These are phyloP conservation scores for Centruroides sculpturatus DNA, from an alignment of 1,140 invertebrate genomes.

Conservation along the genomic window DNA sequence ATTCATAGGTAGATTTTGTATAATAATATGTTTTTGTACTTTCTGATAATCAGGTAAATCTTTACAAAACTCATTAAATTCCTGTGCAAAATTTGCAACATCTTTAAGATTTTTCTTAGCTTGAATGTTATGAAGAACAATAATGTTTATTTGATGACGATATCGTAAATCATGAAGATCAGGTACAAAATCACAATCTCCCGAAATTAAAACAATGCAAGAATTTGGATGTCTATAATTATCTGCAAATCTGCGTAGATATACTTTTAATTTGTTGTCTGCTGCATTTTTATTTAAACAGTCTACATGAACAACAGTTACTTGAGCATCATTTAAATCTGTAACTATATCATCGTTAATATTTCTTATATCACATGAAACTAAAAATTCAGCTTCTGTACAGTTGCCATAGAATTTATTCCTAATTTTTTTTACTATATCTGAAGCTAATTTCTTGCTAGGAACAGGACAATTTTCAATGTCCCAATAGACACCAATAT, in stretches of 20 bases:
- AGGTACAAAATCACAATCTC: slow-evolving; percentile 17
- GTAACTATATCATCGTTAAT: background rate
- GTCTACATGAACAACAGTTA: slow-evolving; percentile 14
- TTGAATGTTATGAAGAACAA: slow-evolving; percentile 10
- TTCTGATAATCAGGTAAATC: background rate
- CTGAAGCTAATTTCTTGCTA: slow-evolving; percentile 6
- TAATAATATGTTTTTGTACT: background rate
- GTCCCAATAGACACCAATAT: slow-evolving; percentile 15
- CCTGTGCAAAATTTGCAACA: slow-evolving; percentile 1
- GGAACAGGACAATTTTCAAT: slow-evolving; percentile 19
- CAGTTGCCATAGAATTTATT: slow-evolving; percentile 9
- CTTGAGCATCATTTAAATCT: slow-evolving; percentile 8
- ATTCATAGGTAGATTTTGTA: slow-evolving; percentile 7
- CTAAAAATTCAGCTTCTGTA: slow-evolving; percentile 14
- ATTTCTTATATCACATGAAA: slow-evolving; percentile 15
- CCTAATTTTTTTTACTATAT: slow-evolving; percentile 13
- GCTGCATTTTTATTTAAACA: slow-evolving; percentile 17
- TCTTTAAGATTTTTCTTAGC: slow-evolving; percentile 2
- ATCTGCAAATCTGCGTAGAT: slow-evolving; percentile 13
- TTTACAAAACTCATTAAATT: slow-evolving; percentile 11
- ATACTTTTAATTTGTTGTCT: slow-evolving; percentile 13
- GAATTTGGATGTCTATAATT: background rate
- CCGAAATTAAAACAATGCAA: slow-evolving; percentile 15
- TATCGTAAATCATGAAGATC: slow-evolving; percentile 12
- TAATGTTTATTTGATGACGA: slow-evolving; percentile 5